A percentile compares a stretch with the other conserved stretches of the same genome.
Evolutionary conservation across 2,797 vertebrate genomes (phyloP).

Genomic region (Bradypodion ventrale): DNA sequence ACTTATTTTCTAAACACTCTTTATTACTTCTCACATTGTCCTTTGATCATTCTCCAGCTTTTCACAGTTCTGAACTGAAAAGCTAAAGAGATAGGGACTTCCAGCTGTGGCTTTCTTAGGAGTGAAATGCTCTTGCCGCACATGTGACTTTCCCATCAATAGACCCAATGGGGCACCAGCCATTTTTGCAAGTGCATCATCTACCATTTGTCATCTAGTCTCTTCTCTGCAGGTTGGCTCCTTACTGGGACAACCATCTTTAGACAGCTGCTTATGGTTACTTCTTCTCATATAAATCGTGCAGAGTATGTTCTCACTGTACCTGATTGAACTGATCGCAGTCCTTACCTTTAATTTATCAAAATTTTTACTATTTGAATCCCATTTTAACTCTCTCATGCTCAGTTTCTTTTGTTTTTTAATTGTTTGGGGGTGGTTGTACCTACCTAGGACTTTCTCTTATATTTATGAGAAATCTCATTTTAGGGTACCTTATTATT

Average conservation of each 20-base stretch:
- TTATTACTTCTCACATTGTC: background rate
- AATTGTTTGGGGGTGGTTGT: background rate
- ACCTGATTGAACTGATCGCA: conserved; percentile 17
- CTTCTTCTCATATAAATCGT: conserved; percentile 20
- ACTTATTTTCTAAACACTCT: background rate
- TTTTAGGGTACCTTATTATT: conserved; percentile 2
- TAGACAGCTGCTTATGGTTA: conserved; percentile 1
- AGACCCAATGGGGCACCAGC: background rate
- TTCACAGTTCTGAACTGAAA: background rate
- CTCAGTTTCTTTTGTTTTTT: no score
- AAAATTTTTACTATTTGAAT: background rate
- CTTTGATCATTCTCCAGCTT: background rate
- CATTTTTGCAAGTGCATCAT: background rate
- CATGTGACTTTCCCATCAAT: background rate
- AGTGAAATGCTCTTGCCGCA: background rate
- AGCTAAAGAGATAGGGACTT: background rate
- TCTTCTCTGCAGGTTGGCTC: background rate
- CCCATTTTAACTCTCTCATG: background rate
- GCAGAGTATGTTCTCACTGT: background rate
- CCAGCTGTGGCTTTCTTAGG: background rate
- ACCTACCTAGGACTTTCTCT: background rate
- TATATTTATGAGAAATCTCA: background rate
- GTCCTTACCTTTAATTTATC: conserved; percentile 21
- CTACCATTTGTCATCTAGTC: conserved; percentile 18
- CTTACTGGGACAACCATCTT: background rate